Evolutionary conservation across 1,140 invertebrate genomes (phyloP), one percentile per base, ranked within the genome.

Genomic region (Lanistes nyassanus): DNA sequence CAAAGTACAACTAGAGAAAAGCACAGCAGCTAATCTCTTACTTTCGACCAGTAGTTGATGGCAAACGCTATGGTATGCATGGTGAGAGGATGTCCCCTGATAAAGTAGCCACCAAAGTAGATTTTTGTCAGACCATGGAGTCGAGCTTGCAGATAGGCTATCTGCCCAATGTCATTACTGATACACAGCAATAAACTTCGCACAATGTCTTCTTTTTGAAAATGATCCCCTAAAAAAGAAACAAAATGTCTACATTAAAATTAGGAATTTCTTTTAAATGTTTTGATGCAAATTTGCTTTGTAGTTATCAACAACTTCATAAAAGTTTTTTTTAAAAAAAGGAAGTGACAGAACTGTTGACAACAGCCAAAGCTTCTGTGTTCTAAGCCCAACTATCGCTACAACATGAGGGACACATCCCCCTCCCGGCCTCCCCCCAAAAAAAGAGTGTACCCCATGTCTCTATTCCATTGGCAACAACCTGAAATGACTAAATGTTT

Each of bases 141-240:
- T 86, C 93, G 91, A 37, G 93, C 93, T 84, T 94, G 93, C 2
- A 94, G 90, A 86, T 91, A 93, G 51, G 93, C 92, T 79, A 94
- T 93, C 89, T 94, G 94, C 47, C 94, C 94, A 77, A 95, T 94
- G 83, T 94, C 93, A 77, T 95, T 95, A 83, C 93, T 94, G 73
- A 95, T 94, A 39, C 93, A 92, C 79, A 94, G 92, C 36, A 95
- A 83, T 19, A 95, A 88, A 88, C 93, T 94, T 74, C 92, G 90
- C n/a, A 92, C 93, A 37, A 94, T 88, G 86, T 95, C 94, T 76
- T 92, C 92, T 81, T 93, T 91, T 71, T 81, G 83, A 74, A 91
- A 91, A 76, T 78, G 47, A 53, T 73, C 60, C 29, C 81, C 82
- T 85, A 75, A 13, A 77, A 81, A 77, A 19, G 64, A 55, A 21